Evolutionary conservation across 2,888 invertebrate species (phyloP), one percentile per base, ranked within the genome.

Genomic region (Azorinus chamasolen): DNA sequence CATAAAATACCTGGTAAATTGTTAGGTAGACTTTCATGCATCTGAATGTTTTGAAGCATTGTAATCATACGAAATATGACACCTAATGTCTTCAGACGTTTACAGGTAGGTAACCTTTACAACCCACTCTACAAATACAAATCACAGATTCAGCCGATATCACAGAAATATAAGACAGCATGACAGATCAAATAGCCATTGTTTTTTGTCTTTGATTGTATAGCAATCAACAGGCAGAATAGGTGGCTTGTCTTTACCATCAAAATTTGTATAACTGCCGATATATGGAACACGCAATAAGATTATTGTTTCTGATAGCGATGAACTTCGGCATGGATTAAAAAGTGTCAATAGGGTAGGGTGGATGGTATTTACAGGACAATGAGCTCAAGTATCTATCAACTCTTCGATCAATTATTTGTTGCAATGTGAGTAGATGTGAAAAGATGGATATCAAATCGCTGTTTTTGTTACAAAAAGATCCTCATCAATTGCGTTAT

Each of bases 301-400:
- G 32, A 32, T 32, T 4, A 32, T 32, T 32, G 18, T 4, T n/a
- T 1, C 5, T 54, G 54, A 54, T 54, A 32, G 10, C 37, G 51
- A 18, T 37, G 54, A 54, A 51, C 57, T 37, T 43, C 64, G 75
- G 70, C 59, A 61, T 61, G 75, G 65, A 76, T 76, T 70, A 68
- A 70, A 76, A 76, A 70, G 70, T 76, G 70, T 65, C 75, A 76
- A 76, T 70, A 46, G 70, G 39, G 32, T 20, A 54, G 25, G 24
- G 51, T 46, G 53, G 32, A 24, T 20, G 22, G 20, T 24, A 50
- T 46, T 73, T 45, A 25, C 16, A 37, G 27, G 55, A 46, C 54
- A 61, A 65, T 48, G 25, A 46, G 54, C 27, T 58, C 43, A 39
- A 18, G 50, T 45, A 20, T 22, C 24, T 59, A 43, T 58, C 41